Base-by-base conservation (phyloP, 92 coral and sea anemone genomes). In the Chrysogorgia sp. region DNA sequence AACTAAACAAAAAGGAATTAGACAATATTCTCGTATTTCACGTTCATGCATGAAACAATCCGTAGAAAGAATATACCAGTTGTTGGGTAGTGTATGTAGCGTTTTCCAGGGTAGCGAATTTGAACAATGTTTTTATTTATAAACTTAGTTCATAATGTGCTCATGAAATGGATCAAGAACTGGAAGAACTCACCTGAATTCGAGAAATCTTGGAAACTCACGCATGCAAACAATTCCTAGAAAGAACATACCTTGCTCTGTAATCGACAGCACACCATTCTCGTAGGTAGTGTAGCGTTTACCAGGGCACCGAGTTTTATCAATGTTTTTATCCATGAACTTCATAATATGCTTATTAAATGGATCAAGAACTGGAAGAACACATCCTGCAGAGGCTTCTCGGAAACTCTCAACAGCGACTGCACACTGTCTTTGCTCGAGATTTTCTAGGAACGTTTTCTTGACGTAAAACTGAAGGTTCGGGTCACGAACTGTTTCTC, bases 351-450 rank as follows among this genome's bases (percentile, higher is more conserved):
- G 64, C 21, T 63, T 86, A 66, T 94, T 82, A 56, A 85, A 89
- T 15, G 98, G 97, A 82, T 94, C 91, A 84, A 91, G 83, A 71
- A 83, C 90, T 1, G 93, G 88, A 20, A 94, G 55, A 32, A 55
- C 87, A 69, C 98, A 94, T 28, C 74, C 79, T 19, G 81, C 56
- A 1, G 41, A 23, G 29, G 83, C 66, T 0, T 77, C 30, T 40
- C 41, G 32, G 3, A 53, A 55, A 40, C 58, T 50, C 10, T 81
- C 86, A 23, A 82, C 76, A 12, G 83, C 72, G 24, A 91, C 87
- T 0, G 91, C 92, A 34, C 98, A 94, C 21, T 81, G 82, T 10
- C 37, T 69, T 58, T 74, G 64, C 86, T 74, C 74, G 79, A 82
- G 13, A n/a, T 72, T 79, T 43, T 58, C 50, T 10, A 75, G 85